Percentiles rank a stretch among this genome's conserved stretches.
Conservation (phyloP, 1,140 invertebrate genomes). For the Oryzaephilus surinamensis region DNA sequence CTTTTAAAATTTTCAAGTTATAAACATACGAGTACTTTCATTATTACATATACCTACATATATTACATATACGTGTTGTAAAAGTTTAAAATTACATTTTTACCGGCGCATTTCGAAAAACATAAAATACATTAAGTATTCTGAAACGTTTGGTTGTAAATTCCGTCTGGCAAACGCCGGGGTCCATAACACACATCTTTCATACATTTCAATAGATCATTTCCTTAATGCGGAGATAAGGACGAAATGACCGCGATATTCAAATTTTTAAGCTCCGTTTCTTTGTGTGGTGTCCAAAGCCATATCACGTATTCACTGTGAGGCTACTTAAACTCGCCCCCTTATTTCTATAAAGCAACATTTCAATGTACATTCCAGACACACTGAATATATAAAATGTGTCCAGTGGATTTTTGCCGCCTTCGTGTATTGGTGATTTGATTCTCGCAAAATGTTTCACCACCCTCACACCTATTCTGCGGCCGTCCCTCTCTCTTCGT, state of each 20-base stretch:
- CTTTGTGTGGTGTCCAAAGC: conserved; percentile 33
- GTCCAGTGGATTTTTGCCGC: conserved; percentile 12
- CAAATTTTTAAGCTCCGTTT: conserved; percentile 37
- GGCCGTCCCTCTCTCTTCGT: conserved; percentile 12
- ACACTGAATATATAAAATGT: too few species aligned
- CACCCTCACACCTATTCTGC: conserved; percentile 9
- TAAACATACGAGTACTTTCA: too few species aligned
- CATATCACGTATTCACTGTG: conserved; percentile 26
- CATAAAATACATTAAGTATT: too few species aligned
- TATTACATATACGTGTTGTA: too few species aligned
- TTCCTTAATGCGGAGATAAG: conserved; percentile 34
- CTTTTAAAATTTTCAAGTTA: too few species aligned
- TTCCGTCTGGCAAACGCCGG: conserved; percentile 9
- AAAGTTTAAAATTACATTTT: too few species aligned
- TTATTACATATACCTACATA: too few species aligned
- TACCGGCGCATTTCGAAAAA: too few species aligned
- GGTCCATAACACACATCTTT: conserved; percentile 30
- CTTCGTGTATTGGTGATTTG: conserved; percentile 16
- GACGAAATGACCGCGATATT: conserved; percentile 37
- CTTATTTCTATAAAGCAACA: conserved; percentile 11
- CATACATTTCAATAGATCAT: conserved; percentile 29
- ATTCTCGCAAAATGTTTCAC: conserved; percentile 23
- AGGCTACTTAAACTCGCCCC: conserved; percentile 20
- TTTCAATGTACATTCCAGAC: too few species aligned
- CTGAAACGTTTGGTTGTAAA: conserved; percentile 13